Base-by-base conservation (phyloP, 2,888 invertebrate genomes). In the Lepidocyrtoides sp. region DNA sequence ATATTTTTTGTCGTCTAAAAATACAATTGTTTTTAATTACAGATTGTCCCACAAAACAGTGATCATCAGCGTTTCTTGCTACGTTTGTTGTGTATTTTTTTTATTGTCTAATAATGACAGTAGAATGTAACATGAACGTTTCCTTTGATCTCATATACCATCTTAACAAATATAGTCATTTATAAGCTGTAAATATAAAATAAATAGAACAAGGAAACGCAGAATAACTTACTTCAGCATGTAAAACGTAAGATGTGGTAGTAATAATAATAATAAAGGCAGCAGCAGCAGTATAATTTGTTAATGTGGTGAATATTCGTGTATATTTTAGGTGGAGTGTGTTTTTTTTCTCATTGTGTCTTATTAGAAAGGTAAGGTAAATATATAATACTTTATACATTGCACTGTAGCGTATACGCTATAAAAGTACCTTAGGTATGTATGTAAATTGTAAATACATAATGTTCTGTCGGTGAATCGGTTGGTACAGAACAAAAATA, bases 21-120 rank as follows among this genome's bases (percentile, higher is more conserved):
- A 54, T 57, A 81, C 81, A 82, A 82, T 82, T 41, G 82, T 63
- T 82, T 57, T 63, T 82, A 82, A 82, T 82, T 82, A 63, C 63
- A 26, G 23, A 57, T 77, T 17, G 17, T 60, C 23, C 60, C 60
- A 51, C 5, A 51, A 1, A 20, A 8, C 60, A 60, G 20, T 60
- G 20, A 8, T 23, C 20, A 7, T 60, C 60, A 5, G 8, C 36
- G 17, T n/a, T n/a, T n/a, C n/a, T n/a, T n/a, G n/a, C n/a, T n/a
- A 72, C 20, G 77, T 77, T 3, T 51, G 10, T 51, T n/a, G 10
- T 14, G 8, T 2, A 8, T 51, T n/a, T 51, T 5, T n/a, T 51
- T 51, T 51, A 51, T 41, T 41, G 41, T 17, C 17, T 17, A 54
- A 54, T 54, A 54, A 54, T n/a, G n/a, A n/a, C n/a, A n/a, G n/a